These are phyloP conservation scores for Hydrochoerus hydrochaeris DNA, from an alignment of 2,113 vertebrate genomes.

Conservation along the genomic window DNA sequence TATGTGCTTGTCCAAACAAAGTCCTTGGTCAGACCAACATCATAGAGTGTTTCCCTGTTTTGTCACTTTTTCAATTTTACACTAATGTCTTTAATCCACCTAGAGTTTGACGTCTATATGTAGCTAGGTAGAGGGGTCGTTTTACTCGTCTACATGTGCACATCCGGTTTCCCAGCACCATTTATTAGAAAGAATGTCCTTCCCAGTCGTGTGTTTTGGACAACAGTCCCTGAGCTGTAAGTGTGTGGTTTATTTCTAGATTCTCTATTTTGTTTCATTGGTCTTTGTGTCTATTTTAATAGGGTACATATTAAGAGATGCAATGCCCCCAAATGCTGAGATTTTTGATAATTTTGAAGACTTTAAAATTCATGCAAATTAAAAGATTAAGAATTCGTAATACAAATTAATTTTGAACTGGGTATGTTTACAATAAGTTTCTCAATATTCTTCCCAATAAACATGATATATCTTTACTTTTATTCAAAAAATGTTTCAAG, in stretches of 20 bases:
- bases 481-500: neutral
- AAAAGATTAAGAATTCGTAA: neutral
- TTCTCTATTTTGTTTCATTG: neutral
- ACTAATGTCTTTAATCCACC: neutral
- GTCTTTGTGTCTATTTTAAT: neutral
- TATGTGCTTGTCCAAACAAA: neutral
- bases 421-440: neutral
- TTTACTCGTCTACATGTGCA: neutral
- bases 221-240: neutral
- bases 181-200: neutral
- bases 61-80: neutral
- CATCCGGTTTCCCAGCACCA: neutral
- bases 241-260: neutral
- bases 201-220: no score
- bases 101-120: no score
- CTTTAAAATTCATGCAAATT: neutral
- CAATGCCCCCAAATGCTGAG: neutral
- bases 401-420: neutral
- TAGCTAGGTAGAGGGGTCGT: neutral
- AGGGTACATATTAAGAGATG: neutral
- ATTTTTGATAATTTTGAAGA: neutral
- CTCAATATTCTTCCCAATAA: neutral
- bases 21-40: neutral
- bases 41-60: no score
- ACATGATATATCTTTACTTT: neutral